phyloP scores from a whole-genome alignment of 2,888 invertebrate species.

The Helobdella robusta region DNA sequence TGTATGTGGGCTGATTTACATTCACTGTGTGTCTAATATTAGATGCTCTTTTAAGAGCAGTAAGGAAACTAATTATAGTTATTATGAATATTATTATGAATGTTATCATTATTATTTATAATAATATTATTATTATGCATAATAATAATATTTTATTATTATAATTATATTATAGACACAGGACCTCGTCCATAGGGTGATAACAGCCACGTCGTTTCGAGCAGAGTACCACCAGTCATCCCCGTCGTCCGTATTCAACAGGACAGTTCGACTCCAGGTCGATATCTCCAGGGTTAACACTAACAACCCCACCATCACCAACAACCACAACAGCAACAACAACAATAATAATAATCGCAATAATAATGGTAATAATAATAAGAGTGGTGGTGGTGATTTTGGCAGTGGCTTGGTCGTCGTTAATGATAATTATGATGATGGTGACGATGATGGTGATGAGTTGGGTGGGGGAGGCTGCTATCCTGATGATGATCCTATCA shows the following conservation, averaged over 20 bases:
- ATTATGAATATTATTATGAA: too few relatives aligned
- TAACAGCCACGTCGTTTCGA: constrained; percentile 91
- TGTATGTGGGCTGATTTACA: too few relatives aligned
- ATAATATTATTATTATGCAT: too few relatives aligned
- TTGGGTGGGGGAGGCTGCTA: background rate
- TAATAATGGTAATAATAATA: too few relatives aligned
- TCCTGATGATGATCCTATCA: background rate
- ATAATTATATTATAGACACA: constrained; percentile 42
- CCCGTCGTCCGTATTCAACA: constrained; percentile 90
- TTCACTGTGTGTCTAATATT: too few relatives aligned
- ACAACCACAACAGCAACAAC: constrained; percentile 36
- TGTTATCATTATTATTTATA: too few relatives aligned
- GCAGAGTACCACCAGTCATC: constrained; percentile 81
- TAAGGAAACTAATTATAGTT: too few relatives aligned
- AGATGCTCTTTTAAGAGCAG: too few relatives aligned
- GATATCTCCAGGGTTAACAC: constrained; percentile 25
- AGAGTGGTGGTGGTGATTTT: too few relatives aligned
- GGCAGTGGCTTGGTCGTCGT: background rate
- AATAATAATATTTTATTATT: too few relatives aligned
- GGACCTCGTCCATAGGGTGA: constrained; percentile 69
- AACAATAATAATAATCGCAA: background rate
- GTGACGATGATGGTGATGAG: constrained; percentile 1
- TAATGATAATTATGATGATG: background rate
- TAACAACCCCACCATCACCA: constrained; percentile 33
- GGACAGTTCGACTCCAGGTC: constrained; percentile 83